Evolutionary conservation across 2,797 vertebrate genomes (phyloP).

Genomic region (Tragopan temminckii): DNA sequence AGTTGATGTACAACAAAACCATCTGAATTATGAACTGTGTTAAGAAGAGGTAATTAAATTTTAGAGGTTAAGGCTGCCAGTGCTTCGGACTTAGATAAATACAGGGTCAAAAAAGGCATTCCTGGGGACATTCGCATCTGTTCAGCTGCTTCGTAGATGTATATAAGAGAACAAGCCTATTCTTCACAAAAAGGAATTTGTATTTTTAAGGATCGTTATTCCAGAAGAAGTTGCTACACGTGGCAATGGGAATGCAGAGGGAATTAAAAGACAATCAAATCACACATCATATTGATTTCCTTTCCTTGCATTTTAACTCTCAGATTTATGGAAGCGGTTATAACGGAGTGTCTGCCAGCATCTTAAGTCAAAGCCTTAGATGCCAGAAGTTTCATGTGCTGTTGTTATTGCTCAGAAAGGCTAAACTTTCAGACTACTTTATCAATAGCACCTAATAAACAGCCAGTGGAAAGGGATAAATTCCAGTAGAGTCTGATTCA

Average conservation of each 20-base stretch:
- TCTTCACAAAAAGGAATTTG: background rate
- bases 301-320: background rate
- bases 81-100: conserved; percentile 32
- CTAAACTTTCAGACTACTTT: background rate
- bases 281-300: background rate
- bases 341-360: background rate
- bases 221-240: background rate
- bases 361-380: background rate
- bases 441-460: background rate
- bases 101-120: background rate
- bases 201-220: background rate
- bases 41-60: conserved; percentile 61
- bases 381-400: background rate
- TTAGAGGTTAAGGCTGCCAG: background rate
- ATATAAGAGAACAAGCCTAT: background rate
- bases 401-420: background rate
- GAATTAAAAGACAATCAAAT: background rate
- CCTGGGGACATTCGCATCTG: background rate
- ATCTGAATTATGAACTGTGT: background rate
- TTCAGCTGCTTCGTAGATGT: background rate
- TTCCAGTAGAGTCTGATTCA: background rate
- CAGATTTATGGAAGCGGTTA: background rate
- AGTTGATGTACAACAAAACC: conserved; percentile 54
- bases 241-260: background rate
- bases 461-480: background rate